Evolutionary conservation across 2,797 vertebrate genomes (phyloP), one percentile per base, ranked within the genome.

Genomic region (Sebastiscus albofasciatus): DNA sequence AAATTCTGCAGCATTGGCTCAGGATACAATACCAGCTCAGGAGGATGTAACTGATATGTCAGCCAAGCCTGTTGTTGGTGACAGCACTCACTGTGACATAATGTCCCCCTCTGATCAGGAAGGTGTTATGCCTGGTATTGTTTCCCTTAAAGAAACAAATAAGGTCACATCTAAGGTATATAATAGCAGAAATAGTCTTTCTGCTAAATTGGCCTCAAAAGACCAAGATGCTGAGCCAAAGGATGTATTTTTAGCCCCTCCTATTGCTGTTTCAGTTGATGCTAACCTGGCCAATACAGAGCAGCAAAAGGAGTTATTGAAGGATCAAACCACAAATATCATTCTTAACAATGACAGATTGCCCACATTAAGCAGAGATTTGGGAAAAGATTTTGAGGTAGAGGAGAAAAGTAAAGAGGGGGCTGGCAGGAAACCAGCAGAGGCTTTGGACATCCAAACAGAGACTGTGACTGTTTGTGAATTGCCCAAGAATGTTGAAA

Each of bases 401-500:
- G 73, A 76, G 20, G 69, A 87, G 56, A 76, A 85, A 81, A 79
- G 14, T 69, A 77, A 83, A 77, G 58, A 87, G 62, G 84, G 84
- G 34, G 46, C 65, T 79, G 86, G 77, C 72, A 87, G 29, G 42
- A 86, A 90, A 54, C 16, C 68, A 77, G 64, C 49, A 61, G 67
- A 87, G 54, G 75, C 68, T 82, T 79, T 86, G 62, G 79, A 49
- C 60, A 59, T 68, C 79, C 75, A 86, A 75, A 89, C 90, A 89
- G 76, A 89, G 82, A 29, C 80, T 59, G 72, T 56, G 61, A 72
- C 79, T 93, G 87, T 88, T 88, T 69, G 60, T 69, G 85, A 90
- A 84, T 27, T 64, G 13, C 77, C 75, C 66, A 89, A 92, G 84
- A 93, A 93, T 89, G 87, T 77, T 83, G 83, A 91, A 83, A 88